Evolutionary conservation across 2,113 vertebrate species (phyloP).

Genomic region (Meles meles): DNA sequence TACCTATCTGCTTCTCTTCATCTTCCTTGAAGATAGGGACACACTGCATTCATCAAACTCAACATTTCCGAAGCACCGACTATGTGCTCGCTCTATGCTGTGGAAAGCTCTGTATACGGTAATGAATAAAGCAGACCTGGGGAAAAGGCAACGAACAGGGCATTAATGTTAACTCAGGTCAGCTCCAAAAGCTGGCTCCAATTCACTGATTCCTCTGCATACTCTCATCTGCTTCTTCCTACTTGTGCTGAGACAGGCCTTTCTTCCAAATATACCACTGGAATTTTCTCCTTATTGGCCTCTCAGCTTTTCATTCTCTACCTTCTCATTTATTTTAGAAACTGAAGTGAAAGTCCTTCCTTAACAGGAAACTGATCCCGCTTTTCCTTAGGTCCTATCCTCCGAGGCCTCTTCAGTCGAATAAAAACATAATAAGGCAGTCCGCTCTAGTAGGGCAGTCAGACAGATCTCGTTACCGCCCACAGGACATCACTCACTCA

Average conservation of each 20-base stretch:
- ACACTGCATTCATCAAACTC: background rate
- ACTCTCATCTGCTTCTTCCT: background rate
- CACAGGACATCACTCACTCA: conserved; percentile 45
- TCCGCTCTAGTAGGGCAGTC: background rate
- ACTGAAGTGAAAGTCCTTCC: background rate
- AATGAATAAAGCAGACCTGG: background rate
- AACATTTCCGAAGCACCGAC: background rate
- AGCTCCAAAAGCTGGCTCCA: background rate
- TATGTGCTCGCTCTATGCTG: background rate
- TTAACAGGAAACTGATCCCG: background rate
- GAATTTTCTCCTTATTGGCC: background rate
- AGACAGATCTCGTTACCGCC: background rate
- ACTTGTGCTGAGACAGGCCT: background rate
- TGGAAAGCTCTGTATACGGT: background rate
- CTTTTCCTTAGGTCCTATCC: background rate
- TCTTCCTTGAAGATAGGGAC: background rate
- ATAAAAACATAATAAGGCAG: conserved; percentile 31
- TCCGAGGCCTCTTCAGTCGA: conserved; percentile 42
- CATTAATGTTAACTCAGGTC: background rate
- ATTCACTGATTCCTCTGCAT: background rate
- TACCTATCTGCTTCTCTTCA: background rate
- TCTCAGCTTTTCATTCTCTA: background rate
- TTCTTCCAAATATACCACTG: background rate
- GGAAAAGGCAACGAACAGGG: background rate
- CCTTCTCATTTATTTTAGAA: background rate